Conservation (phyloP, 2,797 vertebrate species). For the Sebastes oblongus region DNA sequence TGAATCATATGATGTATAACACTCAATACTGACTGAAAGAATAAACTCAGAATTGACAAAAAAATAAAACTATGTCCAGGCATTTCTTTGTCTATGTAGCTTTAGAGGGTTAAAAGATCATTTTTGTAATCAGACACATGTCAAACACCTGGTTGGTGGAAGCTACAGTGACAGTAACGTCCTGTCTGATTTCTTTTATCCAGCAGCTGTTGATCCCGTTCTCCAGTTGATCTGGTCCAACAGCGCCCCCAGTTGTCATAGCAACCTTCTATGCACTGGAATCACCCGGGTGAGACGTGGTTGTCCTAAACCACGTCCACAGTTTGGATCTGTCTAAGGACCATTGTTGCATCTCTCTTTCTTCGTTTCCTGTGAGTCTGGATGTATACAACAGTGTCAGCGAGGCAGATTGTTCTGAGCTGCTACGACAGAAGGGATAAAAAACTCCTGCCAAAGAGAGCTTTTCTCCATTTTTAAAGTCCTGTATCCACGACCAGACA, state of each 20-base stretch:
- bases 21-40: too few relatives aligned
- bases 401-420: neutral
- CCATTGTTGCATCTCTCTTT: neutral
- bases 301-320: neutral
- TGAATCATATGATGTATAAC: too few relatives aligned
- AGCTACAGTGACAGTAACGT: too few relatives aligned
- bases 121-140: neutral
- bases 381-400: neutral
- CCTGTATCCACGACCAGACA: neutral
- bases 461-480: neutral
- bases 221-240: neutral
- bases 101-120: neutral
- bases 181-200: neutral
- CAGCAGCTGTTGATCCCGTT: neutral
- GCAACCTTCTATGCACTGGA: neutral
- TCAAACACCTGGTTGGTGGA: too few relatives aligned
- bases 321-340: neutral
- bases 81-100: too few relatives aligned
- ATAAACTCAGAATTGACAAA: too few relatives aligned
- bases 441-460: neutral
- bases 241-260: neutral
- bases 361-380: neutral
- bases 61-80: too few relatives aligned
- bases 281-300: neutral
- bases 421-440: neutral